phyloP scores from a whole-genome alignment of 2,888 invertebrate genomes.

The Dysmachus trigonus region DNA sequence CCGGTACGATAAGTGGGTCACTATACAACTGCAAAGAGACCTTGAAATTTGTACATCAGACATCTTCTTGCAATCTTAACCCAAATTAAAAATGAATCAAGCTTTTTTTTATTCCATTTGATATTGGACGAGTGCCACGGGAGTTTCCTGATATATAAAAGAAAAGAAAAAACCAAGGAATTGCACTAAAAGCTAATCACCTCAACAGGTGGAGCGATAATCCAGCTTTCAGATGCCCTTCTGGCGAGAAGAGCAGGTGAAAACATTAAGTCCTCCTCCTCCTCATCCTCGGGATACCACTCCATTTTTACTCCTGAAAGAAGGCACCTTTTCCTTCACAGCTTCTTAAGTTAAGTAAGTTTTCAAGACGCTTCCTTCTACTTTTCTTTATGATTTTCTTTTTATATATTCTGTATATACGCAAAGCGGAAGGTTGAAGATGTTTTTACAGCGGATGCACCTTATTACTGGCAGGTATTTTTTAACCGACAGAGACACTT shows the following conservation, averaged over 20 bases:
- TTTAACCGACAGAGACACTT: conserved; percentile 2
- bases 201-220: conserved; percentile 87
- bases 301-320: conserved; percentile 67
- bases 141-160: neutral
- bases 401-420: neutral
- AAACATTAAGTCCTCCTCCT: conserved; percentile 86
- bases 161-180: neutral
- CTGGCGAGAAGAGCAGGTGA: conserved; percentile 88
- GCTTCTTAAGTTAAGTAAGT: neutral
- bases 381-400: neutral
- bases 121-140: neutral
- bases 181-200: conserved; percentile 64
- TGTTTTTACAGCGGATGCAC: neutral
- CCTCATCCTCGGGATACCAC: conserved; percentile 83
- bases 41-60: neutral
- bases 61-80: neutral
- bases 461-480: conserved; percentile 16
- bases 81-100: neutral
- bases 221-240: conserved; percentile 89
- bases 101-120: neutral
- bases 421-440: neutral
- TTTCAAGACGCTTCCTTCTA: neutral
- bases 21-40: neutral
- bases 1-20: neutral
- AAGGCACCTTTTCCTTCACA: neutral